Evolutionary conservation across 1,140 invertebrate species (phyloP), one percentile per base, ranked within the genome.

Genomic region (Drosophila baimaii): DNA sequence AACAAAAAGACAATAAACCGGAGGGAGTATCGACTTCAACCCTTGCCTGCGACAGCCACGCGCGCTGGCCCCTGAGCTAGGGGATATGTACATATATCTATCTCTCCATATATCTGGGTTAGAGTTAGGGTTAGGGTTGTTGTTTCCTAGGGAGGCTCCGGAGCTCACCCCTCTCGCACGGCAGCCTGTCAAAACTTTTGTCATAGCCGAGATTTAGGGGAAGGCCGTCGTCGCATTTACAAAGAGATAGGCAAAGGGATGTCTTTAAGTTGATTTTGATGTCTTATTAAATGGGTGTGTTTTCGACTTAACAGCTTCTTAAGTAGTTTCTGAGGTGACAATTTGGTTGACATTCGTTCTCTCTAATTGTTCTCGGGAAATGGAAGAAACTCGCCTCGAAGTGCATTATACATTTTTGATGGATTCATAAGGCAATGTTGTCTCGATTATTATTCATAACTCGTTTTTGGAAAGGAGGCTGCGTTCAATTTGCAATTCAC

Each of bases 391-490:
- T 19, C 21, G 15, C 13, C 33, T 58, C n/a, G 0, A 33, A 27
- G 9, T 49, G 52, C 51, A 41, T 25, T 70, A 62, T 76, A 52
- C 13, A 52, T 46, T 35, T 76, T 76, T 61, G 63, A 76, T 72
- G 27, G 31, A 29, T 56, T 19, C 69, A 55, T 56, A 69, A 68
- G 19, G 12, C 49, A 47, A 31, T 27, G 27, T 49, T n/a, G n/a
- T n/a, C n/a, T 81, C 73, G 55, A 84, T 89, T 89, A 89, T 79
- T 89, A 89, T 89, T 89, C 84, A 89, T 89, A 89, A 76, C 84
- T 84, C 77, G 84, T 89, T 90, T 46, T 27, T 3, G 3, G 21
- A 13, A 35, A 23, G 52, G 65, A 57, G 58, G 39, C 62, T 81
- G 79, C 83, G 62, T 78, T 64, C 79, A 90, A 89, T 89, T 89